Evolutionary conservation across 2,888 invertebrate species (phyloP).

Genomic region (Parascotia fuliginaria): DNA sequence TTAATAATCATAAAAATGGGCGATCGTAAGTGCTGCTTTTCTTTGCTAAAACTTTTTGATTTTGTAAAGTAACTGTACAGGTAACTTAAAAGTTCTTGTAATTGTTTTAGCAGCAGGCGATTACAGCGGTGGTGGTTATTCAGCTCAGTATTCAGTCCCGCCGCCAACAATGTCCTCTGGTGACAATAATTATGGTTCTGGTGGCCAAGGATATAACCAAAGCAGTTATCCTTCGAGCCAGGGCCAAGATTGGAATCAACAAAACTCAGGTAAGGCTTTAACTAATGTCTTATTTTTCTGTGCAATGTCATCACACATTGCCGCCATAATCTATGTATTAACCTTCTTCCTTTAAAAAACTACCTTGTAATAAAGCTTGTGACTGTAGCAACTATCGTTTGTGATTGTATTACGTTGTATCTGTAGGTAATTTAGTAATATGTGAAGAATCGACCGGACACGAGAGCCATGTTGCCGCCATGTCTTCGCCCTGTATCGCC

Average conservation of each 20-base stretch:
- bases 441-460: too few relatives aligned
- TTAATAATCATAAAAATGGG: constrained; percentile 26
- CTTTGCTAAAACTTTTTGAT: neutral
- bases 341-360: too few relatives aligned
- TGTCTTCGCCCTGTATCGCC: too few relatives aligned
- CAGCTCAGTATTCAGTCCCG: constrained; percentile 78
- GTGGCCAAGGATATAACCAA: constrained; percentile 70
- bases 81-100: neutral
- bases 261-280: constrained; percentile 58
- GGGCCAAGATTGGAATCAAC: constrained; percentile 71
- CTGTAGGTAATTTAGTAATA: too few relatives aligned
- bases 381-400: too few relatives aligned
- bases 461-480: too few relatives aligned
- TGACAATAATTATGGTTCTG: constrained; percentile 69
- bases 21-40: constrained; percentile 31
- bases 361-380: too few relatives aligned
- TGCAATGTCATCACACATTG: neutral
- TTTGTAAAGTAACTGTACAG: too few relatives aligned
- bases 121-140: constrained; percentile 73
- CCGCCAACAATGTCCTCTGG: constrained; percentile 72
- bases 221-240: constrained; percentile 62
- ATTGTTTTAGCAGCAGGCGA: constrained; percentile 56
- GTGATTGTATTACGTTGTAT: too few relatives aligned
- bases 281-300: too few relatives aligned
- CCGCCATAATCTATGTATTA: neutral